A percentile compares a stretch with the other conserved stretches of the same genome.
Evolutionary conservation across 1,140 invertebrate genomes (phyloP).

Genomic region (Helicoverpa armigera): DNA sequence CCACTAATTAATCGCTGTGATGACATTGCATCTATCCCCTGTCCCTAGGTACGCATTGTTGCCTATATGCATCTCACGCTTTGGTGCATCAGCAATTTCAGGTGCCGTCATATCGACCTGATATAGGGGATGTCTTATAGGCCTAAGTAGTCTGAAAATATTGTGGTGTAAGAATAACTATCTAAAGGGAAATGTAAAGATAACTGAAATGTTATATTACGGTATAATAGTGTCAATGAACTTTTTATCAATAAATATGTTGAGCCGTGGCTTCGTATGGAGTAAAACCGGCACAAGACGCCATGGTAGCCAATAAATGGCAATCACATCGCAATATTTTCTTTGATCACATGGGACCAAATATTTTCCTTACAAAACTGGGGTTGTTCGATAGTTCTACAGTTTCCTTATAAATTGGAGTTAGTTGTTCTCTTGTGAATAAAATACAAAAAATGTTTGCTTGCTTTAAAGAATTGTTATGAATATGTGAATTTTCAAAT

Average conservation of each 20-base stretch:
- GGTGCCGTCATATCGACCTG: neutral
- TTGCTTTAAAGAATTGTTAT: too few species aligned
- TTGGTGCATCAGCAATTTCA: constrained; percentile 23
- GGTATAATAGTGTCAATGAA: too few species aligned
- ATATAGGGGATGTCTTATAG: neutral
- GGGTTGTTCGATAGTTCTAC: neutral
- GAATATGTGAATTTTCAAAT: neutral
- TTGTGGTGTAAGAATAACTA: too few species aligned
- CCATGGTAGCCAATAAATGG: constrained; percentile 1
- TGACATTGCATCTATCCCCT: constrained; percentile 73
- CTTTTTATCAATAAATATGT: too few species aligned
- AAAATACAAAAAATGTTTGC: neutral
- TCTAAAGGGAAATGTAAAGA: too few species aligned
- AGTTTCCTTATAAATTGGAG: neutral
- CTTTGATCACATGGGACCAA: constrained; percentile 21
- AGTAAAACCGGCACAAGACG: too few species aligned
- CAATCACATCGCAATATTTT: constrained; percentile 24
- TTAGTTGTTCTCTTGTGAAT: neutral
- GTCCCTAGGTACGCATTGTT: constrained; percentile 56
- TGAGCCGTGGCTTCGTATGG: too few species aligned
- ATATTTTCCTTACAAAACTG: constrained; percentile 23
- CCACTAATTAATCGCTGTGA: constrained; percentile 85
- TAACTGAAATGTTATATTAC: too few species aligned
- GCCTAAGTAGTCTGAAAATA: too few species aligned
- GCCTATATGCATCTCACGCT: constrained; percentile 36